Base-by-base conservation (phyloP, 2,797 vertebrate genomes). In the Karalla daura region DNA sequence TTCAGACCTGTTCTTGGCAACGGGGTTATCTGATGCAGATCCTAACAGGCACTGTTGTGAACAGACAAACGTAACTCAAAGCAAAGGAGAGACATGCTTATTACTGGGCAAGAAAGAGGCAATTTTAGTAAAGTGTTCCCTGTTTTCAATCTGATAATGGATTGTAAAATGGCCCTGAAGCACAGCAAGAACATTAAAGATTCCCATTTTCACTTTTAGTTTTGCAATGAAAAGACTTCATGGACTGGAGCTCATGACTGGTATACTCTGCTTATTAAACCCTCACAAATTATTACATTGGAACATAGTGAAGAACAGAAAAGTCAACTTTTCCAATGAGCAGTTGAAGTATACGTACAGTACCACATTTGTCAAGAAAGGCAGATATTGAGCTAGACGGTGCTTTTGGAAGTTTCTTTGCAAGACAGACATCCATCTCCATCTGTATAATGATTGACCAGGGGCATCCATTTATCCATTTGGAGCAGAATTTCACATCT, bases 271-370 rank as follows among this genome's bases (percentile, higher is more conserved):
- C 17, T 8, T 30, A 17, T 13, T 52, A 3, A 52, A 2, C 17
- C 7, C 1, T 2, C 3, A 14, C n/a, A n/a, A n/a, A n/a, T n/a
- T n/a, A n/a, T n/a, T n/a, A n/a, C n/a, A n/a, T n/a, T n/a, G n/a
- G n/a, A n/a, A n/a, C n/a, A n/a, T n/a, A n/a, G n/a, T n/a, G n/a
- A n/a, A n/a, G n/a, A 4, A 6, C 14, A 24, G 46, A 11, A 12
- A 2, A 4, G 3, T 24, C n/a, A 1, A 8, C 62, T 17, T 7
- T 54, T 14, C 0, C 30, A 25, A 7, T 1, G 12, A 3, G 9
- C 18, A 25, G 0, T 44, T 85, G 87, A 41, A 80, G 85, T 83
- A 66, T 67, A 14, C 39, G 35, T 33, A 30, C 23, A 54, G 17
- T 20, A n/a, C 3, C 18, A 13, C 4, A 0, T 23, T 30, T 39